Evolutionary conservation across 1,140 invertebrate species (phyloP), one percentile per base, ranked within the genome.

Genomic region (Parasteatoda tepidariorum): DNA sequence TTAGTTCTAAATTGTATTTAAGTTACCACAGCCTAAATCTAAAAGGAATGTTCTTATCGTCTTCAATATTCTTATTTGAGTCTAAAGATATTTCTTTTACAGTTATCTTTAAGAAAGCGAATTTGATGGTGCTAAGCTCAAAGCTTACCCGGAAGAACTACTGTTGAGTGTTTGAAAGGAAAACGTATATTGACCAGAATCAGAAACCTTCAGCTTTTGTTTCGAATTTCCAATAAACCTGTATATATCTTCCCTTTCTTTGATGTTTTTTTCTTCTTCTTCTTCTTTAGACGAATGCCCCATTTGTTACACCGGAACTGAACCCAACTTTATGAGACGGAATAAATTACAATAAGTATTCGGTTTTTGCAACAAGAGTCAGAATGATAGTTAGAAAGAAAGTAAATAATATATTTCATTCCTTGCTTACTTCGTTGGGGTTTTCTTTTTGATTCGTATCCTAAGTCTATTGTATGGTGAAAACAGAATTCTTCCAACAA

Each of bases 111-210:
- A 73, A 73, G 54, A 73, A 73, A 73, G 70, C 41, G 28, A 54
- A 57, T 54, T 73, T 73, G 59, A 34, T 6, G 54, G 28, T 13
- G 59, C 48, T 57, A 73, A 73, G 59, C 70, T 59, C 48, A 68
- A 41, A 24, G 66, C 48, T 26, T 68, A 68, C 31, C 48, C 22
- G n/a, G 70, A 73, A 73, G 28, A 28, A 59, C 34, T 33, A 48
- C 70, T n/a, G n/a, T n/a, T n/a, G n/a, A n/a, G n/a, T n/a, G n/a
- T 26, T 26, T 70, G 24, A 28, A 31, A 57, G 54, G n/a, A n/a
- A n/a, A n/a, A n/a, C n/a, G 70, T 73, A 73, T 73, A 73, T 73
- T 57, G 70, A 73, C 48, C 54, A 54, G 70, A 73, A 73, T 73
- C 70, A 73, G 55, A 59, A 54, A 73, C 59, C 30, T 57, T 33